Evolutionary conservation across 2,797 vertebrate species (phyloP), one percentile per base, ranked within the genome.

Genomic region (Nannoperca obscura): DNA sequence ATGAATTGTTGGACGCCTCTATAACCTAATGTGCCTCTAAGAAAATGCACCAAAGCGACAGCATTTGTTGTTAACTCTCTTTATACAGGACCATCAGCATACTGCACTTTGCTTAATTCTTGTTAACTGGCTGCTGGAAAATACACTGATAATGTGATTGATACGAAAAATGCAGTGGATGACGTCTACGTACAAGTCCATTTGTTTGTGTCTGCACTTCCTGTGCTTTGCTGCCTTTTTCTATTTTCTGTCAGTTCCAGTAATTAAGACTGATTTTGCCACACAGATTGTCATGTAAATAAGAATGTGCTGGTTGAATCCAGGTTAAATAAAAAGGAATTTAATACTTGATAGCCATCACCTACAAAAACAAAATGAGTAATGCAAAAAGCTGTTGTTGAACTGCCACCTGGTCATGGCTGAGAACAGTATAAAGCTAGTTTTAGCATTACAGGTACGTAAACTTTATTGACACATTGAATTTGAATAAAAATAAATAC

Each of bases 281-380:
- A 20, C 20, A 32, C 47, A 66, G 3, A 24, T 36, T 12, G 47
- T 27, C 11, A 57, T 42, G 22, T 38, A 62, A 62, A 83, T 62
- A 54, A 38, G 13, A 60, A 17, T 38, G 19, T 64, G 47, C 71
- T 70, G 24, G 22, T 62, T 77, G 20, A 50, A 52, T 71, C 19
- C 59, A 79, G 68, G 66, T 81, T 69, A 59, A 74, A 76, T 46
- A 32, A 78, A 76, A 78, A 61, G 7, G 1, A 46, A 64, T 71
- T 58, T 7, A 68, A 55, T 47, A 63, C 20, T 5, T 20, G 32
- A 52, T 9, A 24, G 59, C 5, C 34, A n/a, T 13, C 44, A 62
- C 4, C 24, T 13, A 24, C 32, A 52, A 74, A 65, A 74, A 52
- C 12, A 8, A 65, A 62, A 74, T 24, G 7, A 54, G 30, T 3